Conservation (phyloP, 2,113 vertebrate species). For the Oriolus oriolus region DNA sequence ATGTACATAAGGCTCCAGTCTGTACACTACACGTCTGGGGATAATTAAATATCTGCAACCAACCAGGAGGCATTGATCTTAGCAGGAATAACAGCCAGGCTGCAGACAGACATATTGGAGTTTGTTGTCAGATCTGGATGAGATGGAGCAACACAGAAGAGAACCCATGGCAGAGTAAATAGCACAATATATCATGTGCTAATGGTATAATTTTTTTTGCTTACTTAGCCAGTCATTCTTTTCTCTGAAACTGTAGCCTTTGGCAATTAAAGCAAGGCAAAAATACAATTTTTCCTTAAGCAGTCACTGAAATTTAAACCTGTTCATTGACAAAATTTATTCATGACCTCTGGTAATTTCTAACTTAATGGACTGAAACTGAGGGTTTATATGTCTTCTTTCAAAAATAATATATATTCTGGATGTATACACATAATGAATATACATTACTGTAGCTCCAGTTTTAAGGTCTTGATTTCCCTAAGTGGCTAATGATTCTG, state of each 20-base stretch:
- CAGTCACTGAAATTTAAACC: conserved; percentile 24
- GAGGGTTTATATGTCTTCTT: neutral
- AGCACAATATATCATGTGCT: neutral
- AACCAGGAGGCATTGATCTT: conserved; percentile 4
- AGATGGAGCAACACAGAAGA: neutral
- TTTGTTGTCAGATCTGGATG: conserved; percentile 4
- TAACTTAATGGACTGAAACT: conserved; percentile 12
- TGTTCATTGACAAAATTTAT: conserved; percentile 1
- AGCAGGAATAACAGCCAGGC: neutral
- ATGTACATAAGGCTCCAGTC: neutral
- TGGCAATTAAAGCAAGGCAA: conserved; percentile 24
- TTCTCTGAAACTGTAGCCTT: neutral
- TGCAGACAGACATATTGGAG: neutral
- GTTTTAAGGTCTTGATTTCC: neutral
- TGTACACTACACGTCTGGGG: neutral
- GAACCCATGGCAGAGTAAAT: neutral
- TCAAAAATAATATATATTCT: neutral
- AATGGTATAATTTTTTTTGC: neutral
- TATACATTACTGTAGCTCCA: neutral
- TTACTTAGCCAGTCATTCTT: conserved; percentile 1
- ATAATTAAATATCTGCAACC: neutral
- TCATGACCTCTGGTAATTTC: conserved; percentile 2
- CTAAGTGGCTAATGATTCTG: neutral
- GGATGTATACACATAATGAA: neutral
- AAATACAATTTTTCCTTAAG: conserved; percentile 1